Base-by-base conservation (phyloP, 2,888 invertebrate genomes). In the Acanthopleura granulata region DNA sequence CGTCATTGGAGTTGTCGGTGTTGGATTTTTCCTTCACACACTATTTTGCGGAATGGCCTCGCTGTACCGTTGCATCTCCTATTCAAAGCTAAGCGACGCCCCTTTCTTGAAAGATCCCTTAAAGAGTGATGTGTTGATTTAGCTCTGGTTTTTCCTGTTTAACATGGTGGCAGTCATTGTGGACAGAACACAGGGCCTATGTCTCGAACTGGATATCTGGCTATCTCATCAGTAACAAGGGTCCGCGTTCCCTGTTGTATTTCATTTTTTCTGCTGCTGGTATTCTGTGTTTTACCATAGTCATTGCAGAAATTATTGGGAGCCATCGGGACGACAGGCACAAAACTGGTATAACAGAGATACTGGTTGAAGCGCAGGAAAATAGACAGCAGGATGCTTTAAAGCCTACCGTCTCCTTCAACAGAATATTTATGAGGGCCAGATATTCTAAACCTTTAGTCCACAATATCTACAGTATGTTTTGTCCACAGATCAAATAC, bases 161-260 rank as follows among this genome's bases (percentile, higher is more conserved):
- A 22, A 66, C 29, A 27, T 66, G 22, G 25, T 66, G 29, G 25
- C 29, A 22, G 18, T 15, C 4, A 6, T 66, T 16, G 25, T 66
- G 16, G 66, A 27, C 66, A 66, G 29, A 14, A 6, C 66, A 1
- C 66, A 12, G 22, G 29, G 66, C 16, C n/a, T n/a, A n/a, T 51
- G 62, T 79, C 0, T 80, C 79, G 49, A 75, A 78, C 30, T 79
- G 79, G 78, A 62, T 79, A 1, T 75, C 77, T 49, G 82, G 81
- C 16, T 62, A 76, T 16, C 57, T 81, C 4, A 79, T 79, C 50
- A 74, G 76, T 49, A 72, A 72, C 14, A 74, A 76, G 49, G 81
- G 81, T 50, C 79, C 81, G 6, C 75, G 75, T n/a, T 77, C 79
- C 15, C 62, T 77, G 1, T 62, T 81, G 15, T 81, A 79, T 62